phyloP scores from a whole-genome alignment of 2,888 invertebrate genomes.

The Halocaridina rubra region DNA sequence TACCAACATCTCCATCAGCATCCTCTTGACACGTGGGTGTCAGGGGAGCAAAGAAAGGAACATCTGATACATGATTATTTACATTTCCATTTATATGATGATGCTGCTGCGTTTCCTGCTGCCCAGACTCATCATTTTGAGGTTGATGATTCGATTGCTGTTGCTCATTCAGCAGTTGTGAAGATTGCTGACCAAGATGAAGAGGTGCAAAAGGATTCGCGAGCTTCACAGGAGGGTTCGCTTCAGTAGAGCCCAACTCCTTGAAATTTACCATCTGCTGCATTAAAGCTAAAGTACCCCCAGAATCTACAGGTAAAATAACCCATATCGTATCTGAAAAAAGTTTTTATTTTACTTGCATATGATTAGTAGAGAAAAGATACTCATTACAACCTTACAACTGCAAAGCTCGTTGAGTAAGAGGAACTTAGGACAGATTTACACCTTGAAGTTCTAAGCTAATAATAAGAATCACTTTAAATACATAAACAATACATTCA shows the following conservation, averaged over 20 bases:
- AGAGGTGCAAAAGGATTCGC: slow-evolving; percentile 48
- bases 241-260: slow-evolving; percentile 68
- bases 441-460: no score
- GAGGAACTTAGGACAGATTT: no score
- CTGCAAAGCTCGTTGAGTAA: no score
- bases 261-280: slow-evolving; percentile 79
- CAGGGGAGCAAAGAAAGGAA: neutral
- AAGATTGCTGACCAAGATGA: slow-evolving; percentile 2
- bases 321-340: slow-evolving; percentile 82
- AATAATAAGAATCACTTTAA: no score
- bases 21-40: slow-evolving; percentile 6
- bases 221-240: neutral
- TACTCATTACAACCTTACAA: neutral
- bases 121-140: neutral
- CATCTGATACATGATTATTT: neutral
- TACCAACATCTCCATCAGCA: slow-evolving; percentile 20
- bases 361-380: neutral
- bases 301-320: slow-evolving; percentile 83
- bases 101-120: neutral
- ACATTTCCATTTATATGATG: slow-evolving; percentile 31
- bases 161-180: slow-evolving; percentile 1
- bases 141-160: neutral
- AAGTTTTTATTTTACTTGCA: neutral
- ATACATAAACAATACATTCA: no score
- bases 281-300: slow-evolving; percentile 83